Base-by-base conservation (phyloP, 2,113 vertebrate species). In the Callorhinus ursinus region DNA sequence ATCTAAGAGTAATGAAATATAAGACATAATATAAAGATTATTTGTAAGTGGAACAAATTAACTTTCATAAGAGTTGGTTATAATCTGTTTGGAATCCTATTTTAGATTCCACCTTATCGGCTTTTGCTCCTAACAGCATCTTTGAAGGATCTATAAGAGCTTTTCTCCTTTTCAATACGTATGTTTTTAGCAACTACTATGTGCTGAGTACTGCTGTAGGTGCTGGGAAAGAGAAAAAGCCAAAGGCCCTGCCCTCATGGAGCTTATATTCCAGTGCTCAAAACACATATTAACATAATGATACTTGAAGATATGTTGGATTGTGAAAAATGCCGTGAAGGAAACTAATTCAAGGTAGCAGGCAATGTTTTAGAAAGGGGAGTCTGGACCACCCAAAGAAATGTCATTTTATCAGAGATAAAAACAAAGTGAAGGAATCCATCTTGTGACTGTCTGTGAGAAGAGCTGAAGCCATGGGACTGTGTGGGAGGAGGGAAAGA, bases 201-300 rank as follows among this genome's bases (percentile, higher is more conserved):
- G 19, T n/a, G 10, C 4, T 28, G n/a, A 46, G 22, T 12, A 10
- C 10, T 42, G 3, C 4, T 6, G 0, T 4, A 42, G 2, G 2
- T 57, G 4, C 14, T 33, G 6, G 11, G 4, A n/a, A 89, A 86
- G 13, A 42, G 19, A 42, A 49, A 67, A 53, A 31, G 15, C 2
- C 19, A 14, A 42, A 46, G 14, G 9, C 11, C 1, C 5, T 3
- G 15, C 0, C 5, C 1, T 53, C 22, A 2, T 0, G 0, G 21
- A 74, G 46, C 2, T 59, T 36, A 33, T 21, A 26, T 63, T 49
- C 12, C 57, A 39, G 7, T 10, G 22, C 39, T 4, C 0, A 13
- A 28, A 53, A 55, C 1, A 82, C 2, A 26, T 6, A 18, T n/a
- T 8, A 31, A 42, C 2, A 2, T 33, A 59, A 31, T 24, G 42